These are phyloP conservation scores for Tribolium castaneum DNA, from an alignment of 1,140 invertebrate species.

Conservation along the genomic window DNA sequence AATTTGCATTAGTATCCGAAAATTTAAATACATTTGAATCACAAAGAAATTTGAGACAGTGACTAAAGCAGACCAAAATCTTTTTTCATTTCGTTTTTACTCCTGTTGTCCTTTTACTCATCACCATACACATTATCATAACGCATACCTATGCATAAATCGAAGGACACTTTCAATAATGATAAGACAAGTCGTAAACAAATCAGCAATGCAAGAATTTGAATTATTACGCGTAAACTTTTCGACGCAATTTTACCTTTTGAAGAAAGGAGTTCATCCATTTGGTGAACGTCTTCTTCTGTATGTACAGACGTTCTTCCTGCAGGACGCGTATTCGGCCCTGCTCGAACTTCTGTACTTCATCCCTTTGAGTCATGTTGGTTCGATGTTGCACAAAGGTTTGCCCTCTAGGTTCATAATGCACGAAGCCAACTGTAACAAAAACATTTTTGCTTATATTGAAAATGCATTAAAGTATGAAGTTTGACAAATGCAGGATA, in stretches of 20 bases:
- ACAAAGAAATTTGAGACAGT: too few species aligned
- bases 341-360: slow-evolving; percentile 94
- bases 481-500: neutral
- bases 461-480: slow-evolving; percentile 5
- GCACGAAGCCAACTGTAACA: slow-evolving; percentile 58
- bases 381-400: slow-evolving; percentile 63
- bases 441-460: slow-evolving; percentile 31
- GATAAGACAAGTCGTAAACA: neutral
- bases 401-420: slow-evolving; percentile 59
- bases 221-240: neutral
- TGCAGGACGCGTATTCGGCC: slow-evolving; percentile 95
- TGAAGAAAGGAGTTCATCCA: slow-evolving; percentile 99
- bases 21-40: too few species aligned
- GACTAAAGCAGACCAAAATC: too few species aligned
- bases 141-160: too few species aligned
- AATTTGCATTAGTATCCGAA: too few species aligned
- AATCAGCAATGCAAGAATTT: neutral
- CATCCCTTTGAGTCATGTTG: slow-evolving; percentile 90
- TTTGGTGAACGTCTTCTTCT: slow-evolving; percentile 99
- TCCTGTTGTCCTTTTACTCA: too few species aligned
- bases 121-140: too few species aligned
- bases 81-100: too few species aligned
- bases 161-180: too few species aligned
- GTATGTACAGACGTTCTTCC: slow-evolving; percentile 96
- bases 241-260: slow-evolving; percentile 75